Evolutionary conservation across 2,888 invertebrate genomes (phyloP), one percentile per base, ranked within the genome.

Genomic region (Gymnocheta viridis): DNA sequence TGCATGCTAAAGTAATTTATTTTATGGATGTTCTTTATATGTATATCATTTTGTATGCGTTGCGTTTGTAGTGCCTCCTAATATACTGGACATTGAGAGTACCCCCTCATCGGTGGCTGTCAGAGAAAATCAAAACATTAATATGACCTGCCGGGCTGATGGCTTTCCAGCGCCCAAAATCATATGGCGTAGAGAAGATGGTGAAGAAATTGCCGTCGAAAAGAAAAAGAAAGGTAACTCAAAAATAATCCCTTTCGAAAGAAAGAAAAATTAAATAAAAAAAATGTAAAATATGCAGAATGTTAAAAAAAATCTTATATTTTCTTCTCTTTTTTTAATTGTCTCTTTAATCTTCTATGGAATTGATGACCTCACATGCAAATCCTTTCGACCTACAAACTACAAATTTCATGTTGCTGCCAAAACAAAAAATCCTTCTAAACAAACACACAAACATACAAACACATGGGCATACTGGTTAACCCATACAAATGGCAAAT

Each of bases 101-200:
- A 97, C 97, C 62, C 96, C 97, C 90, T 98, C 98, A 73, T 97
- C 96, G 70, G 96, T 98, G 86, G 97, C 97, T 1, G 97, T 98
- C 49, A 94, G 97, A 24, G 98, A 98, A 93, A 97, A 98, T 92
- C 97, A 97, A 92, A 98, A 98, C 91, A 96, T 98, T 87, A 97
- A 97, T 86, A 94, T 98, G 89, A 95, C 96, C 76, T 98, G 98
- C 92, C 96, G 96, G 89, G 97, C 97, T 22, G 96, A 97, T 88
- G 98, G 98, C 56, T 97, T 97, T 90, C 98, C 98, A 0, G 94
- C 95, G 27, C 98, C 98, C 12, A 96, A 96, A 92, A 96, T 98
- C 88, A 97, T 96, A 94, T 99, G 98, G 98, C 94, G 96, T 85
- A 93, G 98, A 69, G 98, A 98, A 90, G 98, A 98, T 90, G 96